Evolutionary conservation across 1,140 invertebrate genomes (phyloP), one percentile per base, ranked within the genome.

Genomic region (Xylocopa sonorina): DNA sequence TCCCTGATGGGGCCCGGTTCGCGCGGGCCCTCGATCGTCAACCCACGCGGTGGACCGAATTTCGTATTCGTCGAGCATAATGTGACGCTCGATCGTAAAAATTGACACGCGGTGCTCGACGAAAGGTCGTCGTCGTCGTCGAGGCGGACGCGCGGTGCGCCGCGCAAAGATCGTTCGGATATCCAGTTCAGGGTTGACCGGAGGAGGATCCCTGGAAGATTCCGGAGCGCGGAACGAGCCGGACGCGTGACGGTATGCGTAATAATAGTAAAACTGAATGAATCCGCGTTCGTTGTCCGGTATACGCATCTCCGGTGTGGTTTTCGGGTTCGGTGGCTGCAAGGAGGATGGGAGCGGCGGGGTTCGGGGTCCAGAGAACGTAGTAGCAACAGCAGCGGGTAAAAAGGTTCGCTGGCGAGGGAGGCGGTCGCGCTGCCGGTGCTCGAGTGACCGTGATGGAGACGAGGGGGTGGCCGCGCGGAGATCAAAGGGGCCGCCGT

Each of bases 221-320:
- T 78, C 46, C 75, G 24, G 16, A 41, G 53, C 69, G 69, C 51
- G 71, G 78, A 80, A 85, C 83, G 76, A 84, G 79, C 66, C 46
- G 57, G 73, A 79, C 73, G 78, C 85, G 85, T 87, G 86, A 87
- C 77, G 85, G 86, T 78, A 87, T 85, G 86, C 77, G 85, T 87
- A 87, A 88, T 87, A 85, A 87, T 87, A 87, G 85, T 87, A 87
- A 87, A 87, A 87, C 73, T 78, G 85, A 87, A 87, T 87, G 84
- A 84, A 86, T 78, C 67, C 69, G 53, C 55, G 38, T 43, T 38
- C 24, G 57, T 18, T n/a, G 50, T 64, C 53, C 72, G 81, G 46
- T 34, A 34, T 80, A n/a, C n/a, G n/a, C n/a, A 55, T 76, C 64
- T 76, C 74, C 55, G n/a, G n/a, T n/a, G 46, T 46, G 72, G 55